Evolutionary conservation across 1,140 invertebrate species (phyloP).

Genomic region (Capitella teleta): DNA sequence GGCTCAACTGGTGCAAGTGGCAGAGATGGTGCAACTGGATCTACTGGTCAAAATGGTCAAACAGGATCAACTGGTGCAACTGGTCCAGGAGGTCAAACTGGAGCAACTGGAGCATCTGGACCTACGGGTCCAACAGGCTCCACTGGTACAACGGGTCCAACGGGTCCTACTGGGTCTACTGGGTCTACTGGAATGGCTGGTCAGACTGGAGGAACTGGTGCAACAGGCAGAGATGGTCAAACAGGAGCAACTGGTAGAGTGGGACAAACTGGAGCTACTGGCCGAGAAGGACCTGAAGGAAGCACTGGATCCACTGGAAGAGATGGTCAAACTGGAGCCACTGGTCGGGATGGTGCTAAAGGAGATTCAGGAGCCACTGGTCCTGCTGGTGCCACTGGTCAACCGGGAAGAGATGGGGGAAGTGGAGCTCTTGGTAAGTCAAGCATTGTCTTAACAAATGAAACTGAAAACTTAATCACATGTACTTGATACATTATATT

Average conservation of each 20-base stretch:
- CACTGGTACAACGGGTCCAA: background rate
- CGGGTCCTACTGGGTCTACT: background rate
- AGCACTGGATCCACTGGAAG: background rate
- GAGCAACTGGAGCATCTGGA: slow-evolving; percentile 1
- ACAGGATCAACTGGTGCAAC: background rate
- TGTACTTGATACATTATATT: too few species aligned
- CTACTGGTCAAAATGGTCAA: slow-evolving; percentile 5
- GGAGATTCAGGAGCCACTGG: background rate
- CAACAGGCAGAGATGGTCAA: background rate
- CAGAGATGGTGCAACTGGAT: background rate
- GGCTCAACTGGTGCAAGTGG: background rate
- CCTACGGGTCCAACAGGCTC: background rate
- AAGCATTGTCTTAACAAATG: too few species aligned
- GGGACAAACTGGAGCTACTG: background rate
- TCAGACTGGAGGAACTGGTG: background rate
- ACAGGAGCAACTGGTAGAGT: slow-evolving; percentile 1
- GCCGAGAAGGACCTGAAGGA: background rate
- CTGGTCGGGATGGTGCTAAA: background rate
- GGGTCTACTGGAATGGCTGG: slow-evolving; percentile 2
- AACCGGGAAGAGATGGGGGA: too few species aligned
- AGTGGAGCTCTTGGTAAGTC: too few species aligned
- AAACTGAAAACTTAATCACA: too few species aligned
- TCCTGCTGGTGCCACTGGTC: background rate
- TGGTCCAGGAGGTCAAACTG: background rate
- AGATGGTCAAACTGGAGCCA: background rate